Evolutionary conservation across 1,140 invertebrate species (phyloP), one percentile per base, ranked within the genome.

Genomic region (Tribolium madens): DNA sequence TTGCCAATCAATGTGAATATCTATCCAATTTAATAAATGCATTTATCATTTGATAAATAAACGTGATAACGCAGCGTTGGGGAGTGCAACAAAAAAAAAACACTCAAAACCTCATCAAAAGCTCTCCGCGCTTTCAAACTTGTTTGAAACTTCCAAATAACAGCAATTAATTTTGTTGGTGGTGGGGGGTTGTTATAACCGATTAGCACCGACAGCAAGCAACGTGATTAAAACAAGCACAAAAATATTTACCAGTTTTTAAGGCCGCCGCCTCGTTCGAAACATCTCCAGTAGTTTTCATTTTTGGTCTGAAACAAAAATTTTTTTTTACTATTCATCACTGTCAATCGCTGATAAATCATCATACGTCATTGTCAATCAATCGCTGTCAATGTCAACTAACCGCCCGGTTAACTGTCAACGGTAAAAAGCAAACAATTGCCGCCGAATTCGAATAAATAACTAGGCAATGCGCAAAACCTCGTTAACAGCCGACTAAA

Each of bases 391-490:
- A 71, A 71, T 42, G 31, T 69, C 42, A 47, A 26, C 13, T 18
- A 42, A 42, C 1, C 3, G 36, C 0, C 36, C 47, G 18, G 26
- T 21, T 7, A 71, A 71, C 18, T 71, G 69, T 71, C 42, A 48
- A 71, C 17, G 26, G 14, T 18, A 48, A 71, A 26, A 9, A 21
- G 17, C 36, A 21, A 71, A 14, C 12, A 71, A 42, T 3, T 18
- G 9, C 1, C 68, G n/a, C 9, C 14, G 18, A 13, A 26, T 26
- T 26, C 10, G 21, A 50, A 31, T 26, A 71, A 71, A 52, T 50
- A 18, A 73, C 52, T 52, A 42, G 15, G 15, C 33, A 77, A 74
- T 78, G 76, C 76, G 76, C 76, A 78, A 77, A 71, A 42, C 57
- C 68, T 77, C 36, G 33, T 77, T 52, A 78, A 75, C 71, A 13